phyloP scores from a whole-genome alignment of 2,888 invertebrate species.

The Saturnia japonica region DNA sequence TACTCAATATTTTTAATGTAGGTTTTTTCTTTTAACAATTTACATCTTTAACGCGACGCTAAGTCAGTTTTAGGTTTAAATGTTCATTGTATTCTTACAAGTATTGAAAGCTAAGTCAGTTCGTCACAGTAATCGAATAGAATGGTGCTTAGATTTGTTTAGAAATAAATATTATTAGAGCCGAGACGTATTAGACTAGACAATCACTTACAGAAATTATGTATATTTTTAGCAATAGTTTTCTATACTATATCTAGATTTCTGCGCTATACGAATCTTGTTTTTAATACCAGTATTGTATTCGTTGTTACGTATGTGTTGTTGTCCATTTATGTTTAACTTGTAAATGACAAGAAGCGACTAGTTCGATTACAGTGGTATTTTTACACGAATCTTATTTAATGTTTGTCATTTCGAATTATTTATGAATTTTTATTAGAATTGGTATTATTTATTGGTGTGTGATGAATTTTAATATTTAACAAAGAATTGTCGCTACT shows the following conservation, averaged over 20 bases:
- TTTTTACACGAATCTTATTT: slow-evolving; percentile 44
- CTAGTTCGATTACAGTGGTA: slow-evolving; percentile 48
- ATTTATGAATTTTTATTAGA: slow-evolving; percentile 69
- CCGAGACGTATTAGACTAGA: slow-evolving; percentile 53
- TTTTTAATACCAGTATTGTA: slow-evolving; percentile 47
- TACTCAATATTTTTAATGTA: slow-evolving; percentile 64
- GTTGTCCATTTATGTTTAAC: slow-evolving; percentile 48
- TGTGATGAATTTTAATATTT: slow-evolving; percentile 77
- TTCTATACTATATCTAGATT: slow-evolving; percentile 44
- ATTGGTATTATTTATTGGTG: slow-evolving; percentile 77
- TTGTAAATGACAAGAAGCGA: slow-evolving; percentile 34
- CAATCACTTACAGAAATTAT: slow-evolving; percentile 51
- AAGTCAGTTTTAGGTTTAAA: slow-evolving; percentile 72
- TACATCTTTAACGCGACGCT: slow-evolving; percentile 65
- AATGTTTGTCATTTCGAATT: slow-evolving; percentile 54
- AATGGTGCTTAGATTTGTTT: slow-evolving; percentile 81
- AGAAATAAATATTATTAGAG: slow-evolving; percentile 70
- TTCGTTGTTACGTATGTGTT: slow-evolving; percentile 44
- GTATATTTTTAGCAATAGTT: slow-evolving; percentile 60
- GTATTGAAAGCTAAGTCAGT: slow-evolving; percentile 77
- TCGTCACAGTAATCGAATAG: slow-evolving; percentile 78
- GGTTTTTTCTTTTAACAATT: slow-evolving; percentile 57
- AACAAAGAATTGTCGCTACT: slow-evolving; percentile 37
- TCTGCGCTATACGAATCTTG: slow-evolving; percentile 38
- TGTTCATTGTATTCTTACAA: slow-evolving; percentile 63